Conservation (phyloP, 2,888 invertebrate genomes). For the Zeuzera pyrina region DNA sequence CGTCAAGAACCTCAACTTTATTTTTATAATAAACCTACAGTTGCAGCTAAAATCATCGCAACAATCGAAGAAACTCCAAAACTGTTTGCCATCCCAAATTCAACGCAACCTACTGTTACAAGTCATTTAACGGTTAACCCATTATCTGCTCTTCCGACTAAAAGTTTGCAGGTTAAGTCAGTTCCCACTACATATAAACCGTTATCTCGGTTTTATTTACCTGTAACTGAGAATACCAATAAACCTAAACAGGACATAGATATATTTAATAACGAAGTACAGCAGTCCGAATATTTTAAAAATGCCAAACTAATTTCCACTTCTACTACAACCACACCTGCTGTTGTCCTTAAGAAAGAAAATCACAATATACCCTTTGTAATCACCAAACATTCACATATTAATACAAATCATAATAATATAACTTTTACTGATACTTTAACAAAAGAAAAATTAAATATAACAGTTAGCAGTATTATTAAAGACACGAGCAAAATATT, state of each 20-base stretch:
- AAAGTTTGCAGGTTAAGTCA: conserved; percentile 35
- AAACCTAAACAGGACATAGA: no score
- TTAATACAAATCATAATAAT: conserved; percentile 37
- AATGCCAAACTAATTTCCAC: conserved; percentile 28
- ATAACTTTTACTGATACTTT: conserved; percentile 51
- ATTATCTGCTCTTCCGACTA: conserved; percentile 29
- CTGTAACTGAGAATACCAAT: conserved; percentile 30
- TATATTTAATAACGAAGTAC: no score
- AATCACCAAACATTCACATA: conserved; percentile 25
- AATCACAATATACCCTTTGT: conserved; percentile 24
- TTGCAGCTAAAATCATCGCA: conserved; percentile 27
- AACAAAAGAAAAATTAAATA: conserved; percentile 55
- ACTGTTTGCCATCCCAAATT: no score
- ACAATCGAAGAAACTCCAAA: conserved; percentile 24
- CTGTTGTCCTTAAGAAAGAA: conserved; percentile 16
- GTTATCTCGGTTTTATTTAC: conserved; percentile 38
- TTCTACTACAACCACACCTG: conserved; percentile 27
- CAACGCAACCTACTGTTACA: conserved; percentile 23
- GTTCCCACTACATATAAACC: conserved; percentile 48
- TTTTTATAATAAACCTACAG: conserved; percentile 30
- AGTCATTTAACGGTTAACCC: conserved; percentile 27
- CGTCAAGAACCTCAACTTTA: conserved; percentile 11
- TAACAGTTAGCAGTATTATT: conserved; percentile 52
- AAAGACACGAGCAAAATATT: conserved; percentile 48
- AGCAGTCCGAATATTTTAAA: conserved; percentile 27